phyloP scores from a whole-genome alignment of 2,113 vertebrate species.

The Laterallus jamaicensis region DNA sequence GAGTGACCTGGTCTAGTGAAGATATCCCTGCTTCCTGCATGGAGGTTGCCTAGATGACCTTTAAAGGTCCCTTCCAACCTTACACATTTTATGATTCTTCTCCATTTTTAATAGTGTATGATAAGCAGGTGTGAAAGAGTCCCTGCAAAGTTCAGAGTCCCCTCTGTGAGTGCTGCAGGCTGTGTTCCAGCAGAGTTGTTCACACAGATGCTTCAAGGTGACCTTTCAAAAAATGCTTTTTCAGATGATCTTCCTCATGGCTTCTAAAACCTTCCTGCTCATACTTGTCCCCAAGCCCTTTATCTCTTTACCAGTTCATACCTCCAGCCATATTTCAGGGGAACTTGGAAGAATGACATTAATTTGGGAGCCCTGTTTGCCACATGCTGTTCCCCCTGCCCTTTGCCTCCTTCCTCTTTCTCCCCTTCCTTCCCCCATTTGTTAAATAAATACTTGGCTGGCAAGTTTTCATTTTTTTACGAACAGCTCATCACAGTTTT shows the following conservation, averaged over 20 bases:
- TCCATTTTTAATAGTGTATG: background rate
- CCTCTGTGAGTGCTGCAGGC: background rate
- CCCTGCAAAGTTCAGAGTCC: background rate
- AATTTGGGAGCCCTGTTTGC: background rate
- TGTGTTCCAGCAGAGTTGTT: background rate
- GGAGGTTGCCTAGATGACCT: rapidly evolving
- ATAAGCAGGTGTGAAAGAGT: background rate
- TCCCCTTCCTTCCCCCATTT: background rate
- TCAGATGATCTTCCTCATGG: background rate
- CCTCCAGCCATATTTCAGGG: background rate
- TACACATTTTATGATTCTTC: background rate
- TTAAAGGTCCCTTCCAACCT: background rate
- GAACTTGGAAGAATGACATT: background rate
- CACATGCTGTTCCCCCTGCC: background rate
- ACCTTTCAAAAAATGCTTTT: background rate
- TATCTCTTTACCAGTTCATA: background rate
- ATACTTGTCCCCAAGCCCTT: background rate
- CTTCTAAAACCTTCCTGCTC: background rate
- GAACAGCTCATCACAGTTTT: background rate
- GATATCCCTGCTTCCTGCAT: background rate
- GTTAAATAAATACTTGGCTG: background rate
- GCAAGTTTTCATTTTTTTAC: background rate
- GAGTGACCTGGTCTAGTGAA: background rate
- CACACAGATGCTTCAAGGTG: background rate
- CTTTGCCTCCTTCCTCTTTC: background rate